Evolutionary conservation across 2,888 invertebrate species (phyloP), one percentile per base, ranked within the genome.

Genomic region (Catotricha subobsoleta): DNA sequence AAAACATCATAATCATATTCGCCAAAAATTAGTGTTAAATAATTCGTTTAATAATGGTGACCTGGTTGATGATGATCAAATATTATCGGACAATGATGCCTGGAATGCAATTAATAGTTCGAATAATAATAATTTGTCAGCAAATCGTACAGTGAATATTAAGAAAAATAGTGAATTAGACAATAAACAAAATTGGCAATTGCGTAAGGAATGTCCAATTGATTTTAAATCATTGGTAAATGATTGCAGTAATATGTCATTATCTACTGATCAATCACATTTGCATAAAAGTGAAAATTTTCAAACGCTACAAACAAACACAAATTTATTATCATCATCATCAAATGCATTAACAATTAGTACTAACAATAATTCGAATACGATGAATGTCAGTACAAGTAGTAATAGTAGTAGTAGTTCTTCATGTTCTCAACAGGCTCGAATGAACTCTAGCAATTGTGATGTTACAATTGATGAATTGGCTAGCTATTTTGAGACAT

Each of bases 381-480:
- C 59, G 46, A 54, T 49, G 48, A 55, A 58, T 45, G 36, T 49
- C 36, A 44, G 50, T 13, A 7, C 23, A 16, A 51, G 47, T 55
- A 59, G 39, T 13, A 43, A 43, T 18, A 29, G 23, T 4, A 46
- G 44, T 8, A 43, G 46, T n/a, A 53, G 50, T 18, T 54, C 57
- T 5, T 69, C 72, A 39, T 88, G 88, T 60, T 86, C 88, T 1
- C 80, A 82, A 51, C 81, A 90, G 59, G 82, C 80, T 4, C 65
- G 74, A 49, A 69, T 72, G 59, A 69, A 68, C 48, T 70, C 74
- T 44, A 74, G 77, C 34, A 71, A 76, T 2, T 79, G 80, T 64
- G 91, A 92, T 67, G 76, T 88, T 40, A 88, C 87, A 36, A 91
- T 91, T 52, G 88, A 90, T 60, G 94, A 94, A 66, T 68, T 94